Conservation (phyloP, 1,140 invertebrate genomes). For the Plectrocnemia conspersa region DNA sequence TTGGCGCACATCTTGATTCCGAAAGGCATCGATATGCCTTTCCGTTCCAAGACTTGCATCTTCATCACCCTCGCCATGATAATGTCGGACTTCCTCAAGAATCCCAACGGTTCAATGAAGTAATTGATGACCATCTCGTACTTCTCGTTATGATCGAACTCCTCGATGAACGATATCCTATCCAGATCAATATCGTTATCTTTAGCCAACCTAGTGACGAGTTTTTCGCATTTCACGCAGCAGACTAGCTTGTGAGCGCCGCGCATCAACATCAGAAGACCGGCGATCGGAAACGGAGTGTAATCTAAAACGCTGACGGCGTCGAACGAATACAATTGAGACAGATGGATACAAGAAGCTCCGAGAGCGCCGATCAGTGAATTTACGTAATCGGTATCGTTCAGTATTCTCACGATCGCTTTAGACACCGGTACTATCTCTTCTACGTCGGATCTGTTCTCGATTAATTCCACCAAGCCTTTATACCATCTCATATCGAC, state of each 20-base stretch:
- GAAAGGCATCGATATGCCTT: slow-evolving; percentile 20
- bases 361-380: slow-evolving; percentile 10
- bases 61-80: neutral
- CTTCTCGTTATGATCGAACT: neutral
- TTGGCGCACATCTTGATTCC: slow-evolving; percentile 20
- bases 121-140: slow-evolving; percentile 24
- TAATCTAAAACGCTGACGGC: slow-evolving; percentile 22
- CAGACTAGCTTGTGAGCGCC: slow-evolving; percentile 18
- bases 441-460: neutral
- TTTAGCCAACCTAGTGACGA: slow-evolving; percentile 21
- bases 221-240: neutral
- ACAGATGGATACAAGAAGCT: slow-evolving; percentile 22
- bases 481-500: slow-evolving; percentile 11
- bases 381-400: slow-evolving; percentile 26
- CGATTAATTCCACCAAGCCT: slow-evolving; percentile 17
- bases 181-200: slow-evolving; percentile 15
- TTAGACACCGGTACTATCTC: slow-evolving; percentile 9
- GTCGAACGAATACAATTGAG: slow-evolving; percentile 18
- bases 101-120: slow-evolving; percentile 13
- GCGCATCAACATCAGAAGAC: slow-evolving; percentile 22
- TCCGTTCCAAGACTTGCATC: neutral
- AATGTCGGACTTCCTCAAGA: slow-evolving; percentile 14
- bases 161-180: slow-evolving; percentile 14
- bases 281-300: slow-evolving; percentile 24
- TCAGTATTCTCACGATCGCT: slow-evolving; percentile 22